Evolutionary conservation across 2,113 vertebrate species (phyloP), one percentile per base, ranked within the genome.

Genomic region (Daboia siamensis): DNA sequence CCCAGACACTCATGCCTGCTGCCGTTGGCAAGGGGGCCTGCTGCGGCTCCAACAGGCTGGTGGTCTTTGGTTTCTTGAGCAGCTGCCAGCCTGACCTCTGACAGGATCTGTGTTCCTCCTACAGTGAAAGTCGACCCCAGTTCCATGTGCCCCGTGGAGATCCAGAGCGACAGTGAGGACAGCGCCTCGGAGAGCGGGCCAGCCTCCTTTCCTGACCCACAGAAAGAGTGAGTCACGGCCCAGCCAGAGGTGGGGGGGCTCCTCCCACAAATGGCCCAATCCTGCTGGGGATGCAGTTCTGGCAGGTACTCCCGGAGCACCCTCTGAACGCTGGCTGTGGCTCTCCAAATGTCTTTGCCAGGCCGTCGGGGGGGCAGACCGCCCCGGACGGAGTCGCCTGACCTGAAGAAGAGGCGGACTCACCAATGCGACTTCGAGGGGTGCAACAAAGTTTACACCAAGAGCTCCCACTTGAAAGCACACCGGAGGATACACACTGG

Each of bases 401-500:
- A 99, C 94, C 95, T 98, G 95, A 99, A 99, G 97, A 98, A 98
- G 97, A 98, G 99, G 94, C 97, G 98, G 89, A 99, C 99, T 96
- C 99, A 99, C 97, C 99, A 98, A 96, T 99, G 99, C 11, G 99
- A 99, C 97, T 99, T 99, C 1, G 98, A 99, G 51, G 99, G 99
- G 95, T 99, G 99, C 97, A 98, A 98, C 96, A 99, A 99, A 94
- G 99, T 99, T 93, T 99, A 99, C 97, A 99, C 99, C 90, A 99
- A 99, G 97, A 99, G 99, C 94, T 99, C 99, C 91, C 99, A 99
- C 96, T 98, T 99, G 93, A 99, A 99, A 97, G 99, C 99, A 59
- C 99, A 99, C 95, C 95, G 98, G 93, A 97, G 99, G 97, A 99
- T 99, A 97, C 99, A 99, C 98, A 99, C 99, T 95, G 99, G 99